A percentile compares a stretch with the other conserved stretches of the same genome.
These are phyloP conservation scores for Andricus grossulariae DNA, from an alignment of 1,140 invertebrate genomes.

Conservation along the genomic window DNA sequence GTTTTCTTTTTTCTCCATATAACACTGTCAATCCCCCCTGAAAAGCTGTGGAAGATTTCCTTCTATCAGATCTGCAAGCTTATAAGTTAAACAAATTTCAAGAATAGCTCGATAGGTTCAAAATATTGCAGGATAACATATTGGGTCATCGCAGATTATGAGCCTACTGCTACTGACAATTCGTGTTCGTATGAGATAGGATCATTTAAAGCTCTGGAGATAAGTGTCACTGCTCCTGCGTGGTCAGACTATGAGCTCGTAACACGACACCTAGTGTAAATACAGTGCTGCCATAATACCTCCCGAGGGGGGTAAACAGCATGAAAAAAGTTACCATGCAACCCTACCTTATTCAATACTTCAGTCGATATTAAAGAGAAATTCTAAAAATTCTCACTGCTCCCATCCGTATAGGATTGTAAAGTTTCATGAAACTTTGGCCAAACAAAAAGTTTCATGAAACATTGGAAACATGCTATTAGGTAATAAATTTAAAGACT, in stretches of 20 bases:
- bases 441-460: too few species aligned
- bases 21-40: too few species aligned
- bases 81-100: not conserved
- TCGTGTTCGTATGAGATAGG: not conserved
- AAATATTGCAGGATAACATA: constrained; percentile 3
- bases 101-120: not conserved
- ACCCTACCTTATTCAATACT: not conserved
- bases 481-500: too few species aligned
- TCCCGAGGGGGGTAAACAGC: not conserved
- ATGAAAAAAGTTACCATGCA: not conserved
- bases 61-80: not conserved
- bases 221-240: not conserved
- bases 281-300: constrained; percentile 1
- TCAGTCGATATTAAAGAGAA: not conserved
- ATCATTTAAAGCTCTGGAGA: constrained; percentile 28
- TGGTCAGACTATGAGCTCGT: not conserved
- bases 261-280: constrained; percentile 26
- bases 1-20: too few species aligned
- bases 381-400: not conserved
- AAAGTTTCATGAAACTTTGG: too few species aligned
- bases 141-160: constrained; percentile 21
- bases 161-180: constrained; percentile 9
- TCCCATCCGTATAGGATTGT: not conserved
- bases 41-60: not conserved
- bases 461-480: too few species aligned